Conservation (phyloP, 2,888 invertebrate genomes). For the Cabera pusaria region DNA sequence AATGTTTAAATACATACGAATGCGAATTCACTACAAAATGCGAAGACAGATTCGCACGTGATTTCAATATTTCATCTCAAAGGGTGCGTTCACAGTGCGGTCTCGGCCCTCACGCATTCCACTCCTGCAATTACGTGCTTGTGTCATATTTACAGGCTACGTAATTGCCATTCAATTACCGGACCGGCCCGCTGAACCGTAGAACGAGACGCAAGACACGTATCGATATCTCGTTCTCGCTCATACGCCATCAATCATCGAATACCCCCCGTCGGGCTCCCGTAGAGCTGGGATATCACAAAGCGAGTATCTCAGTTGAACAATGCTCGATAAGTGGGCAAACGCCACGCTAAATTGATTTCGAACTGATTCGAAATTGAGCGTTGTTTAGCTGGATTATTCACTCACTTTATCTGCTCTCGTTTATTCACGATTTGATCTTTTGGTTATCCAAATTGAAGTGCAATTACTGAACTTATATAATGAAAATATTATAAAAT, state of each 20-base stretch:
- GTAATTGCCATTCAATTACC: conserved; percentile 84
- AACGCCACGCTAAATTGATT: conserved; percentile 77
- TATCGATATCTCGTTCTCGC: conserved; percentile 44
- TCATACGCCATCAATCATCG: conserved; percentile 77
- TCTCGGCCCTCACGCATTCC: conserved; percentile 70
- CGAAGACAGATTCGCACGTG: conserved; percentile 47
- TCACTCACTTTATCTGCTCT: conserved; percentile 35
- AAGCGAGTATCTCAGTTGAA: conserved; percentile 65
- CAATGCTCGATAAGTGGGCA: conserved; percentile 80
- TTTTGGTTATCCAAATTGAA: too few relatives aligned
- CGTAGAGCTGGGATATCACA: conserved; percentile 78
- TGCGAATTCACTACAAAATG: conserved; percentile 25
- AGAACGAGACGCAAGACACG: conserved; percentile 48
- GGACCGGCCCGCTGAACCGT: conserved; percentile 65
- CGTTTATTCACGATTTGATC: too few relatives aligned
- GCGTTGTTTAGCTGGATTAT: conserved; percentile 60
- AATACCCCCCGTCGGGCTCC: conserved; percentile 75
- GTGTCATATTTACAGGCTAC: conserved; percentile 84
- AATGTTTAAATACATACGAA: too few relatives aligned
- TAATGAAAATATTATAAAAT: too few relatives aligned
- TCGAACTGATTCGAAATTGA: conserved; percentile 57
- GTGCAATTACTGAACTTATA: too few relatives aligned
- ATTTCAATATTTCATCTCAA: conserved; percentile 74
- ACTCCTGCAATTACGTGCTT: conserved; percentile 82
- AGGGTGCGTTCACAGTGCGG: conserved; percentile 66